Evolutionary conservation across 1,140 invertebrate species (phyloP).

Genomic region (Pollicipes pollicipes): DNA sequence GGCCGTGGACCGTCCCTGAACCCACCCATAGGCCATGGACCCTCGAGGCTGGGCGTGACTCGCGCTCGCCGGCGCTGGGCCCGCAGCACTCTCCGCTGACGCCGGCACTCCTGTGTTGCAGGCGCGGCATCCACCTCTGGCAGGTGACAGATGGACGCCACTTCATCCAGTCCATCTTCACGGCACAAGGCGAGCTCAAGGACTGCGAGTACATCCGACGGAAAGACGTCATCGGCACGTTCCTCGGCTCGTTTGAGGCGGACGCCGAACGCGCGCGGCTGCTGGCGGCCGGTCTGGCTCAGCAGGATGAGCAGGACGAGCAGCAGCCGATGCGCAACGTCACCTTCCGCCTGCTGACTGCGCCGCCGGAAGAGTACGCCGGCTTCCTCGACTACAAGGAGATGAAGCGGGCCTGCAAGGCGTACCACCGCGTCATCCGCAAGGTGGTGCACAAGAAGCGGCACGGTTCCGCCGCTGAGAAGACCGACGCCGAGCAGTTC

Average conservation of each 20-base stretch:
- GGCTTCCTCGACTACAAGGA: slow-evolving; percentile 24
- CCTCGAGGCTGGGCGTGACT: background rate
- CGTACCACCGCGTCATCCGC: slow-evolving; percentile 15
- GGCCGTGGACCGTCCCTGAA: too few relatives aligned
- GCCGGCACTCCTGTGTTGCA: slow-evolving; percentile 25
- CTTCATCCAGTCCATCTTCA: slow-evolving; percentile 48
- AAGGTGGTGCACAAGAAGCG: slow-evolving; percentile 9
- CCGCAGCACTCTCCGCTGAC: too few relatives aligned
- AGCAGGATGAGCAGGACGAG: slow-evolving; percentile 11
- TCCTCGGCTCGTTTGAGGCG: slow-evolving; percentile 34
- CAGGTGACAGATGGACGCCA: slow-evolving; percentile 43
- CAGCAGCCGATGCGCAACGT: background rate
- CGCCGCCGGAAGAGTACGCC: slow-evolving; percentile 30
- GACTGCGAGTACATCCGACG: slow-evolving; percentile 46
- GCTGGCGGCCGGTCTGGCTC: slow-evolving; percentile 7
- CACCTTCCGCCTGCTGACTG: slow-evolving; percentile 17
- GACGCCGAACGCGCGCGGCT: slow-evolving; percentile 31
- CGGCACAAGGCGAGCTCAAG: slow-evolving; percentile 31
- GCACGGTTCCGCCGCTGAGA: slow-evolving; percentile 14
- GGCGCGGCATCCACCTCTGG: slow-evolving; percentile 36
- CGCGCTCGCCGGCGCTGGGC: background rate
- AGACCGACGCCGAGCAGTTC: background rate
- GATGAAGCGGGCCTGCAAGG: slow-evolving; percentile 14
- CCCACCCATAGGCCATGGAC: background rate
- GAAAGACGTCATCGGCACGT: slow-evolving; percentile 31